Percentiles rank a stretch among this genome's conserved stretches.
Evolutionary conservation across 2,888 invertebrate species (phyloP).

Genomic region (Patella pellucida): DNA sequence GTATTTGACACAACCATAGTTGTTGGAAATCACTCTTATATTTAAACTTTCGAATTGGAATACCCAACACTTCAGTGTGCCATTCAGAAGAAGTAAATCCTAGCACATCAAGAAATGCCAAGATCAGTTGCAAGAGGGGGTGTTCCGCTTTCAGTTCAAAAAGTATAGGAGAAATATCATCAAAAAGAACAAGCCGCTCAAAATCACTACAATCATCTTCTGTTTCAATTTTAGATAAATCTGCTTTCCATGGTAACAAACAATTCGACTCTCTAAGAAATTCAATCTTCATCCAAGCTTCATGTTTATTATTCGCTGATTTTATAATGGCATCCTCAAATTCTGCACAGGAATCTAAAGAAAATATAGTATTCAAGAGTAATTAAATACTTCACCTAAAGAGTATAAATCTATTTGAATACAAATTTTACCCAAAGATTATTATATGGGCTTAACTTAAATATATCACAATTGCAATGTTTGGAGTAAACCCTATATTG

Average conservation of each 20-base stretch:
- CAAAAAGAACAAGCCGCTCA: conserved; percentile 69
- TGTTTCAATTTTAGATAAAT: conserved; percentile 52
- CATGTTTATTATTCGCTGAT: conserved; percentile 37
- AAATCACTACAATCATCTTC: conserved; percentile 71
- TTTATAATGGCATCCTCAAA: conserved; percentile 50
- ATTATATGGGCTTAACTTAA: background rate
- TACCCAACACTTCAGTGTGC: background rate
- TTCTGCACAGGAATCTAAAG: conserved; percentile 46
- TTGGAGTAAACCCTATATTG: no score
- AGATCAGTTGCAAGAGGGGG: conserved; percentile 16
- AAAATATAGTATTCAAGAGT: background rate
- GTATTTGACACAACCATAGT: background rate
- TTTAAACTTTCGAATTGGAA: background rate
- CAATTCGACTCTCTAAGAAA: conserved; percentile 60
- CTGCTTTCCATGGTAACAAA: conserved; percentile 71
- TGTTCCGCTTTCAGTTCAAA: conserved; percentile 41
- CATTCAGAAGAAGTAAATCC: background rate
- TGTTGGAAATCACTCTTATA: background rate
- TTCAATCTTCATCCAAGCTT: conserved; percentile 69
- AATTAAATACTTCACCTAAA: no score
- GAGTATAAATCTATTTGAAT: no score
- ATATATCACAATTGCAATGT: background rate
- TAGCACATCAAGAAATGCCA: conserved; percentile 31
- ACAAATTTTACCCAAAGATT: background rate
- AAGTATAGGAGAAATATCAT: conserved; percentile 65